Percentiles rank a stretch among this genome's conserved stretches.
Conservation (phyloP, 2,113 vertebrate species). For the Carlito syrichta region DNA sequence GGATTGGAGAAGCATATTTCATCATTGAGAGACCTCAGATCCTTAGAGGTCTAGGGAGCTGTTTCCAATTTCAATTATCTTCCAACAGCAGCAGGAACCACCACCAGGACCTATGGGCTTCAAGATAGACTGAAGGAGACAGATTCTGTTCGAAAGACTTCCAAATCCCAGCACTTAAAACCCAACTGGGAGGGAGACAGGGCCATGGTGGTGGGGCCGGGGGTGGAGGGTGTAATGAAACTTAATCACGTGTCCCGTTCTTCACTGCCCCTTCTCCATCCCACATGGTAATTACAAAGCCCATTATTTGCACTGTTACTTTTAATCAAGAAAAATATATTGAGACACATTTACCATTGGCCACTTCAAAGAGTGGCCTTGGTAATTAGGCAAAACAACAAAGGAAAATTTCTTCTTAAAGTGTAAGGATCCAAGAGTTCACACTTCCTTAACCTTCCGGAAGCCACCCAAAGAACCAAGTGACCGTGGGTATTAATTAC, state of each 20-base stretch:
- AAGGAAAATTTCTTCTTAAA: slow-evolving; percentile 1
- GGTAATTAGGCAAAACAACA: background rate
- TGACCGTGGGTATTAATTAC: background rate
- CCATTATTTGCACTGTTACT: slow-evolving; percentile 17
- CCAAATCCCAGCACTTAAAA: background rate
- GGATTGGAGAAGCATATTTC: background rate
- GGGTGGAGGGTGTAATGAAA: background rate
- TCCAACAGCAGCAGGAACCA: no score
- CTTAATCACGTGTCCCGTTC: background rate
- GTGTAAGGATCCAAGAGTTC: background rate
- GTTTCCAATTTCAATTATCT: background rate
- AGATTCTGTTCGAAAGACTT: background rate
- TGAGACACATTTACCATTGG: background rate
- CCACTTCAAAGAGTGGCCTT: slow-evolving; percentile 39
- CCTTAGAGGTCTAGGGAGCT: background rate
- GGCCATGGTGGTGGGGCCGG: no score
- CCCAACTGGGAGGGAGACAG: background rate
- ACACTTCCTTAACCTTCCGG: background rate
- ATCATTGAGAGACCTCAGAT: background rate
- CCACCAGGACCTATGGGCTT: background rate
- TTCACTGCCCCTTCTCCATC: background rate
- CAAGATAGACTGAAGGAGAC: no score
- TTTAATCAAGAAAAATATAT: slow-evolving; percentile 41
- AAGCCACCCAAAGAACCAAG: background rate
- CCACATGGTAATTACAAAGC: background rate